Percentiles rank a stretch among this genome's conserved stretches.
Conservation (phyloP, 2,797 vertebrate species). For the Tiaroga cobitis region DNA sequence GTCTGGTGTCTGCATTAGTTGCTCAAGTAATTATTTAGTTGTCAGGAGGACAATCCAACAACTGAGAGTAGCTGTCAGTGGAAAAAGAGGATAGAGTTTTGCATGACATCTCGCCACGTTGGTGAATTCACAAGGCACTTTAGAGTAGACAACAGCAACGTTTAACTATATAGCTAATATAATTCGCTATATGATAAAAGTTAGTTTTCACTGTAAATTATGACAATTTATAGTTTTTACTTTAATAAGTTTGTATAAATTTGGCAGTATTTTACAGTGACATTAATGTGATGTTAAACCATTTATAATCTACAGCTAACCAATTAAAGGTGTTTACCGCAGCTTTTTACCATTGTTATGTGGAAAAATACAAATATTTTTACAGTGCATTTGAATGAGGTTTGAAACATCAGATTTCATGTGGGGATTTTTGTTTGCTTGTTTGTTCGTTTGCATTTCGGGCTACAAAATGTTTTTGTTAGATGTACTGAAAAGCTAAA, state of each 20-base stretch:
- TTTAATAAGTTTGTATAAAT: not conserved
- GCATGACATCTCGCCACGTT: not conserved
- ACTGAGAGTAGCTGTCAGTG: not conserved
- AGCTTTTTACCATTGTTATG: not conserved
- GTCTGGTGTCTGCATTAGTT: not conserved
- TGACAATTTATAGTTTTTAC: not conserved
- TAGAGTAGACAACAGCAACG: not conserved
- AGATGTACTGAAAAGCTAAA: slow-evolving; percentile 8
- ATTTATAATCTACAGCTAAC: not conserved
- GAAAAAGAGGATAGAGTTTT: not conserved
- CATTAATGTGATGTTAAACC: not conserved
- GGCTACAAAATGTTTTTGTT: not conserved
- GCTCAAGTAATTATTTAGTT: not conserved
- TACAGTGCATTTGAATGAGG: not conserved
- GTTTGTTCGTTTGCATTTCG: not conserved
- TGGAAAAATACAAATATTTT: not conserved
- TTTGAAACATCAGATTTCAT: not conserved
- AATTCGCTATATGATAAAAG: not conserved
- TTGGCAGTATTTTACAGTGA: not conserved
- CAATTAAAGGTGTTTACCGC: not conserved
- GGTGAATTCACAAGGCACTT: not conserved
- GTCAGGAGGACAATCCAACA: no score
- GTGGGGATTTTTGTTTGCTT: not conserved
- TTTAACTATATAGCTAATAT: not conserved
- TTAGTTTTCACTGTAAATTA: not conserved